Evolutionary conservation across 64 coral and sea anemone genomes (phyloP).

Genomic region (Trachythela sp.): DNA sequence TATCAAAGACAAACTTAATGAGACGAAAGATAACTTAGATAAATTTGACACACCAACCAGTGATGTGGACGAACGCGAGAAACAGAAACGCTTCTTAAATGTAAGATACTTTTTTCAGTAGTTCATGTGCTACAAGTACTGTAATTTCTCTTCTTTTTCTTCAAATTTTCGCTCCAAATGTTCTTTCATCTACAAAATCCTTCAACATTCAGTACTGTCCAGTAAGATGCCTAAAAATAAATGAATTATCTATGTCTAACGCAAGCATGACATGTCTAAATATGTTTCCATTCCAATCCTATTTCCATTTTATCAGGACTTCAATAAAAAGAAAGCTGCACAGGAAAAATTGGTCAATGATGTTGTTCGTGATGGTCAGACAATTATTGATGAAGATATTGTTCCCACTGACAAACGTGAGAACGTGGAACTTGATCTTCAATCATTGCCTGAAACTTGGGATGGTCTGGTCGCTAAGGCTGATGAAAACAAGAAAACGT

Average conservation of each 20-base stretch:
- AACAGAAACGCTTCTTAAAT: neutral
- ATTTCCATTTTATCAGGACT: neutral
- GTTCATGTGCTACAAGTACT: too few relatives aligned
- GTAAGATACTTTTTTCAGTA: neutral
- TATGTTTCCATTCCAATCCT: too few relatives aligned
- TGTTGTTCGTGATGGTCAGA: neutral
- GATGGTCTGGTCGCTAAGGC: neutral
- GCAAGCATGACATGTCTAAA: too few relatives aligned
- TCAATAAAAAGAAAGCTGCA: neutral
- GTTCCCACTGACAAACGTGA: neutral
- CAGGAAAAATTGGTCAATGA: neutral
- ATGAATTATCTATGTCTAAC: too few relatives aligned
- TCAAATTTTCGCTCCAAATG: too few relatives aligned
- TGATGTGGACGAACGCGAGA: neutral
- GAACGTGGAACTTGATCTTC: neutral
- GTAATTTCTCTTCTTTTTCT: too few relatives aligned
- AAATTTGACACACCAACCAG: neutral
- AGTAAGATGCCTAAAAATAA: too few relatives aligned
- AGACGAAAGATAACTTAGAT: neutral
- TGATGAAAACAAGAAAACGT: neutral
- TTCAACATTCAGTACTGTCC: too few relatives aligned
- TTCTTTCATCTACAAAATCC: too few relatives aligned
- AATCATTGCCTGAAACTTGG: slow-evolving; percentile 1
- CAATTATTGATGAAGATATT: neutral
- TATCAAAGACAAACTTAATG: neutral